Base-by-base conservation (phyloP, 2,888 invertebrate species). In the Falcaria lacertinaria region DNA sequence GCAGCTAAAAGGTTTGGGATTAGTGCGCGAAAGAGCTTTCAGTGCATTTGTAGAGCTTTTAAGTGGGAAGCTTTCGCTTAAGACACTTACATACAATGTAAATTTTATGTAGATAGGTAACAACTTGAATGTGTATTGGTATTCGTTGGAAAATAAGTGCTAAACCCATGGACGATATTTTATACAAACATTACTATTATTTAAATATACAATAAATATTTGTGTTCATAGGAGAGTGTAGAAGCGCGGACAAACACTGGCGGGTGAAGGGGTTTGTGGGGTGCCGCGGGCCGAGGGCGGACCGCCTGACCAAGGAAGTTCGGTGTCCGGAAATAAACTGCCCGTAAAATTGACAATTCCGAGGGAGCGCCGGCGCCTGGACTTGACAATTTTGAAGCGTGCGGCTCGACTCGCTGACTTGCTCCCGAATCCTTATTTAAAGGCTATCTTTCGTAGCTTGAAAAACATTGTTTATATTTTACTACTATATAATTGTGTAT, bases 291-390 rank as follows among this genome's bases (percentile, higher is more conserved):
- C 51, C 69, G 68, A 48, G 47, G 43, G 45, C 33, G 53, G 69
- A 57, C 60, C 61, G 60, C 62, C 74, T 75, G 80, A 74, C 83
- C 78, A 80, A 80, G 85, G 86, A 86, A 83, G 80, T 81, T 86
- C 81, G 82, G 87, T 90, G 87, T 87, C 89, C 89, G 89, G 87
- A 86, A 90, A 89, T 90, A 92, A 92, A 92, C 92, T 91, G 90
- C 85, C 90, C 91, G 92, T 91, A 92, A 92, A 92, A 92, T 92
- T 92, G 91, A 83, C 92, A 92, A 92, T 92, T 92, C 90, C 90
- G 81, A 81, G 79, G 72, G 79, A 79, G 66, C 63, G 64, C 72
- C 70, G 71, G 77, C 74, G 78, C 74, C 73, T 74, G 80, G 67
- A 60, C 67, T 67, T 80, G 81, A 82, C 80, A 74, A 81, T 82